Percentiles rank a stretch among this genome's conserved stretches.
Evolutionary conservation across 1,140 invertebrate genomes (phyloP).

Genomic region (Papilio polytes): DNA sequence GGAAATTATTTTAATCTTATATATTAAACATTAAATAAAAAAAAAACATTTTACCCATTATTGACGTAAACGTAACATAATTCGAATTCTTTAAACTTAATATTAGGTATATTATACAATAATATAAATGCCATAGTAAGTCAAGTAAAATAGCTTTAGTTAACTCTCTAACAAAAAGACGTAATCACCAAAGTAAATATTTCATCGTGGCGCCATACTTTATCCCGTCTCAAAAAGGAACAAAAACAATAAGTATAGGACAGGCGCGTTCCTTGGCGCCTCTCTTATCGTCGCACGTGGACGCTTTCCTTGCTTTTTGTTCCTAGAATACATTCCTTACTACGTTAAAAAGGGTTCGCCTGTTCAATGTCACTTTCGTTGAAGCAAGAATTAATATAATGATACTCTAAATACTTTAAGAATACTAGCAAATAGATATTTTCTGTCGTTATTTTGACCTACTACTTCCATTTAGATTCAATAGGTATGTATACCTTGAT

Average conservation of each 20-base stretch:
- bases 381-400: background rate
- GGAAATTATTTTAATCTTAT: no score
- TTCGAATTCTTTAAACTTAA: no score
- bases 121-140: background rate
- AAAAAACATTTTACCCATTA: no score
- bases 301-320: constrained; percentile 56
- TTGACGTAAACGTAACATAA: no score
- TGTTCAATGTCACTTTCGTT: constrained; percentile 36
- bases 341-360: constrained; percentile 45
- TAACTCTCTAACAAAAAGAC: constrained; percentile 17
- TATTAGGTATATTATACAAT: no score
- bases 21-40: no score
- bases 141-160: background rate
- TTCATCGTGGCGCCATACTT: constrained; percentile 62
- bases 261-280: constrained; percentile 65
- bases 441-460: background rate
- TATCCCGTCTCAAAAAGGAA: constrained; percentile 47
- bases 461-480: no score
- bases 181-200: constrained; percentile 64
- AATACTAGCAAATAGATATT: background rate
- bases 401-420: constrained; percentile 36
- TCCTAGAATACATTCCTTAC: constrained; percentile 60
- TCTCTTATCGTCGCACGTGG: constrained; percentile 75
- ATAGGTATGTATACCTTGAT: no score
- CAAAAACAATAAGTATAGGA: constrained; percentile 60